Evolutionary conservation across 2,888 invertebrate genomes (phyloP), one percentile per base, ranked within the genome.

Genomic region (Augiades crinisus): DNA sequence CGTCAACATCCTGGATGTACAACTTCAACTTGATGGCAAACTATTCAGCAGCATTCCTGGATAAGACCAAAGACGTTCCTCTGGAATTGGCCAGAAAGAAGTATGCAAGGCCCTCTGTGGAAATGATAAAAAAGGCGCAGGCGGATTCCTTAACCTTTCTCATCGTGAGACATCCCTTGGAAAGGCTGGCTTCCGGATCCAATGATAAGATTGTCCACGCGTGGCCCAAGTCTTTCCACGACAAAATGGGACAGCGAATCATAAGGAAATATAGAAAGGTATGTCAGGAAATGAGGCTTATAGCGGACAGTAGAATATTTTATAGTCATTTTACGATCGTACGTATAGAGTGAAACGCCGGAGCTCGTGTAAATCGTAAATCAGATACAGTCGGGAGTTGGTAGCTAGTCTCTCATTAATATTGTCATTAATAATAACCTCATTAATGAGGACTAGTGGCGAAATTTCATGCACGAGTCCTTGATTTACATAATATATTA

Each of bases 1-100:
- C 95, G 2, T 96, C 96, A n/a, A 95, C 96, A 12, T 96, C 96
- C 0, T 96, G 96, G 96, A 95, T 96, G 94, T 96, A 96, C 82
- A 96, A 96, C 82, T 96, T 96, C 81, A 96, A 96, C 79, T 83
- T 95, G 46, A 92, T 96, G 79, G 96, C 96, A 5, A 96, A 96
- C 65, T 95, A 96, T 78, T 92, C 93, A 53, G 93, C 95, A 6
- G 92, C 92, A 46, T 96, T 94, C 82, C 85, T 96, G 63, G 93
- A 93, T 72, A 93, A 93, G 68, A 95, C 94, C 51, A 94, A 95
- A 75, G 91, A 94, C 68, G 95, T 96, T 44, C 94, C 95, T 43
- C 89, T 96, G 59, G 93, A 93, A 60, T 79, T 96, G 68, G 96
- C 96, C 3, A 91, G 96, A 62, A 94, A 93, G 70, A 94, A 93